These are phyloP conservation scores for Omphaloscelis lunosa DNA, from an alignment of 2,888 invertebrate species.

Conservation along the genomic window DNA sequence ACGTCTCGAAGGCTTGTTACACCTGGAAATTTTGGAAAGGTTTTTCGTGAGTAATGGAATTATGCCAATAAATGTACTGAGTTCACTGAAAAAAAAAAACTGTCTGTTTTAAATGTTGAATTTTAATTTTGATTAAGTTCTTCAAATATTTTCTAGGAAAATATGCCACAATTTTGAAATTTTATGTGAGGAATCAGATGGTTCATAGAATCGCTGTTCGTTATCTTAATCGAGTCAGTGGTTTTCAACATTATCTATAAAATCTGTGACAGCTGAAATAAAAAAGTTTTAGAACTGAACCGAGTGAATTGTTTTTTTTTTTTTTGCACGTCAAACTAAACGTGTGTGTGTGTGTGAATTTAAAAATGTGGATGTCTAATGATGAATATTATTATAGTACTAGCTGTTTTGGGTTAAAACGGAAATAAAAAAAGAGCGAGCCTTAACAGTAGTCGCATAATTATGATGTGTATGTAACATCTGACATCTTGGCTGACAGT, in stretches of 20 bases:
- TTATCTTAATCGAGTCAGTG: constrained; percentile 33
- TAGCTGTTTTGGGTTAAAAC: too few relatives aligned
- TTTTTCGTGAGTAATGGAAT: background rate
- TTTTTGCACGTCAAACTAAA: background rate
- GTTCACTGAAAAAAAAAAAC: too few relatives aligned
- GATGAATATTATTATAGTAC: too few relatives aligned
- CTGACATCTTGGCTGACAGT: too few relatives aligned
- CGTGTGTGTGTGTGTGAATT: background rate
- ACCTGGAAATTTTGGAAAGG: constrained; percentile 80
- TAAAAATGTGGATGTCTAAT: too few relatives aligned
- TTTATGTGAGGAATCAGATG: constrained; percentile 2
- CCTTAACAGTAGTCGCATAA: too few relatives aligned
- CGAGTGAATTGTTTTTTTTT: background rate
- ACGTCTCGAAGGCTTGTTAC: constrained; percentile 93
- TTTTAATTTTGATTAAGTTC: background rate
- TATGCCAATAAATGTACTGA: background rate
- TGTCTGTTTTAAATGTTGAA: too few relatives aligned
- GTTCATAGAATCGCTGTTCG: background rate
- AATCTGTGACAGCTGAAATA: background rate
- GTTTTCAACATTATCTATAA: constrained; percentile 21
- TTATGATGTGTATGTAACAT: too few relatives aligned
- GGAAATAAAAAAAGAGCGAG: too few relatives aligned
- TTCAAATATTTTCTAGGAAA: background rate
- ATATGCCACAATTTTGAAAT: background rate
- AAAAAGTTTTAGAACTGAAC: background rate